Evolutionary conservation across 2,113 vertebrate genomes (phyloP), one percentile per base, ranked within the genome.

Genomic region (Entelurus aequoreus): DNA sequence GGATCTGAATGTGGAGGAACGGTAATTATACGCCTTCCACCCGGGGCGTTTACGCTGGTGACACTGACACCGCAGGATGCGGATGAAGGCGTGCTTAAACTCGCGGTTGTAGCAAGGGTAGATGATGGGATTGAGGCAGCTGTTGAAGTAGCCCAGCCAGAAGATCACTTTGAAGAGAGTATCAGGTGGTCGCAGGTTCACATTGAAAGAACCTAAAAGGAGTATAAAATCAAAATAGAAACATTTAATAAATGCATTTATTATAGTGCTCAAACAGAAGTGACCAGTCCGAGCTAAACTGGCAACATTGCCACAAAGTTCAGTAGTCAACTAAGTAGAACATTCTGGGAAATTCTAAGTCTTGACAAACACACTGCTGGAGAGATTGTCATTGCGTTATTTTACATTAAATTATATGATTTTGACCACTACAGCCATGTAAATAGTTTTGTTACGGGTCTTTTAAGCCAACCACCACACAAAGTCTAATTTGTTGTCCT

Each of bases 131-230:
- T 98, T 98, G 82, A 98, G 84, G 86, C 96, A 98, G 88, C 95
- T 97, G 91, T 98, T 98, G 88, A 97, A 98, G 83, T 98, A 98
- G 66, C 95, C 96, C 48, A 98, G 90, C 95, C 96, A 98, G 90
- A 98, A 98, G 82, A 97, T 94, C 57, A 98, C 94, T 79, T 94
- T 97, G 88, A 96, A 97, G 81, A 98, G 88, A 1, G 88, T 76
- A 28, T 95, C 93, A 3, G 95, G 94, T 5, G 93, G 90, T 54
- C 94, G 94, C 84, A 98, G 87, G 72, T 89, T 81, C 0, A 86
- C 88, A 82, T 96, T 97, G 76, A 98, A 89, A 64, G 96, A 95
- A 59, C 93, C 95, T 98, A 64, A 12, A 15, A 84, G 73, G 10
- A 88, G 8, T 1, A 3, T 60, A 69, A 70, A 67, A 61, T 2